phyloP scores from a whole-genome alignment of 2,888 invertebrate species.

The Choreutis nemorana region DNA sequence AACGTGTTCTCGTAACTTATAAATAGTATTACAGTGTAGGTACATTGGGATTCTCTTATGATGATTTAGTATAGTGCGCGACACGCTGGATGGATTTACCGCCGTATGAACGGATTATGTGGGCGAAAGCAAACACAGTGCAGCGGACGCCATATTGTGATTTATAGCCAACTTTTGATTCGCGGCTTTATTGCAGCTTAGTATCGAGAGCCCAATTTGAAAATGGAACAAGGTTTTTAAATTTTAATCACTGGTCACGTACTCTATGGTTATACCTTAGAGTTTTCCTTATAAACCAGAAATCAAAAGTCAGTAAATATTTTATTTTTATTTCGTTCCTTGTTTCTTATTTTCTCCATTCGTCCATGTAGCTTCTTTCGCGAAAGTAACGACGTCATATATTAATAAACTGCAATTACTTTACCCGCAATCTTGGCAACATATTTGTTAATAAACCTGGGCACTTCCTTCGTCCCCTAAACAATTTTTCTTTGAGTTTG shows the following conservation, averaged over 20 bases:
- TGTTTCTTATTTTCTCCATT: too few species aligned
- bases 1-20: conserved; percentile 17
- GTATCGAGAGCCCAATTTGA: conserved; percentile 28
- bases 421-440: conserved; percentile 29
- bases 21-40: conserved; percentile 22
- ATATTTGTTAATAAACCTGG: conserved; percentile 49
- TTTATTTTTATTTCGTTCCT: too few species aligned
- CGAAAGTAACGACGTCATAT: neutral
- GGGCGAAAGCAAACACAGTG: conserved; percentile 65
- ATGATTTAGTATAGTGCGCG: conserved; percentile 59
- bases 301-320: too few species aligned
- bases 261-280: too few species aligned
- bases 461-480: conserved; percentile 35
- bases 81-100: conserved; percentile 63
- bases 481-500: conserved; percentile 44
- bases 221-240: too few species aligned
- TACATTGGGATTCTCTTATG: conserved; percentile 59
- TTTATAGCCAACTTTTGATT: conserved; percentile 60
- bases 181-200: conserved; percentile 53
- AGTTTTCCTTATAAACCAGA: too few species aligned
- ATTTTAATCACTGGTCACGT: too few species aligned
- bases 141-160: conserved; percentile 61
- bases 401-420: conserved; percentile 27
- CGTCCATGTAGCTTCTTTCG: too few species aligned
- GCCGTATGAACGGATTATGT: conserved; percentile 65